These are phyloP conservation scores for Cygnus buccinator DNA, from an alignment of 2,113 vertebrate species.

Conservation along the genomic window DNA sequence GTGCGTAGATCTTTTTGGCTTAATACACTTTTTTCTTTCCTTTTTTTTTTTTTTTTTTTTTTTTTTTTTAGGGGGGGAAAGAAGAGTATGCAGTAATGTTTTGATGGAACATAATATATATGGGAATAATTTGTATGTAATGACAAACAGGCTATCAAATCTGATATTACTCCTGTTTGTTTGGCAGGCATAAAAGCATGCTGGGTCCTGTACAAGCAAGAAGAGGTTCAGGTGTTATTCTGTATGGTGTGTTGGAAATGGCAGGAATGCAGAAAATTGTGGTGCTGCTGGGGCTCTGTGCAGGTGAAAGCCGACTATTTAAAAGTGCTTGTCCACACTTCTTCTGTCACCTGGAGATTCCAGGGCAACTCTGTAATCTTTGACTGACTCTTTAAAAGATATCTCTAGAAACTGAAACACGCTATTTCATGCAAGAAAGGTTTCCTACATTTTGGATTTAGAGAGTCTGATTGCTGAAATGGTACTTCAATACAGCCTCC, in stretches of 20 bases:
- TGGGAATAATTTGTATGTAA: neutral
- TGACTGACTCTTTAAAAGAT: slow-evolving; percentile 10
- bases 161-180: neutral
- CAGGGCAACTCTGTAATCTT: slow-evolving; percentile 25
- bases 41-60: no score
- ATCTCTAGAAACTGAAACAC: slow-evolving; percentile 41
- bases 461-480: slow-evolving; percentile 27
- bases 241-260: neutral
- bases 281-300: neutral
- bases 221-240: neutral
- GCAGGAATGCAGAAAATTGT: neutral
- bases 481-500: slow-evolving; percentile 14
- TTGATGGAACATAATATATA: neutral
- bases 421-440: slow-evolving; percentile 62
- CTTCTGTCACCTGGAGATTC: slow-evolving; percentile 2
- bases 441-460: slow-evolving; percentile 65
- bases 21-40: neutral
- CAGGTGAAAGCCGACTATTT: neutral
- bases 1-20: neutral
- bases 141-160: neutral
- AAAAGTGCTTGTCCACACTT: neutral
- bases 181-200: neutral
- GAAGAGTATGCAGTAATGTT: neutral
- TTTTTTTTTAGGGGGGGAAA: neutral
- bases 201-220: neutral